phyloP scores from a whole-genome alignment of 1,140 invertebrate genomes.

The Bombus polaris region DNA sequence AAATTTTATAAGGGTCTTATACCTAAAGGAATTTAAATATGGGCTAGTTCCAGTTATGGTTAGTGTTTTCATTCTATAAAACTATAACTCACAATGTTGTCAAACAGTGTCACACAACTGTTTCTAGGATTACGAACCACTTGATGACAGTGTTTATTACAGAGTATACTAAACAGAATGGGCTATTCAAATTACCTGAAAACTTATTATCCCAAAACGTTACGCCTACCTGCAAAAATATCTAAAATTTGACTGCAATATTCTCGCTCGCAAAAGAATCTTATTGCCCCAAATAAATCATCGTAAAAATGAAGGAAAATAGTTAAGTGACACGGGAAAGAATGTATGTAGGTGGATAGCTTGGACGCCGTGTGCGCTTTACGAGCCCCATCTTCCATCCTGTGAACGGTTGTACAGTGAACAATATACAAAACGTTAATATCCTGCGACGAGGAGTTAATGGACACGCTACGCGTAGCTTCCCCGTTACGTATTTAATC shows the following conservation, averaged over 20 bases:
- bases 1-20: too few species aligned
- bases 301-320: neutral
- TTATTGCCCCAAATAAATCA: neutral
- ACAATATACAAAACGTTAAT: conserved; percentile 69
- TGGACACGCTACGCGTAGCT: conserved; percentile 54
- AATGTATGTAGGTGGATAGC: conserved; percentile 27
- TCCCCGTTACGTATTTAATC: conserved; percentile 25
- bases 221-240: neutral
- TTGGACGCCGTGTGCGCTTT: conserved; percentile 58
- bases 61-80: fast-evolving
- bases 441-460: conserved; percentile 70
- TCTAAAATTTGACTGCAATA: neutral
- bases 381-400: conserved; percentile 37
- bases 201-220: too few species aligned
- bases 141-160: too few species aligned
- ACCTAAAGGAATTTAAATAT: too few species aligned
- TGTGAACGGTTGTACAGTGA: neutral
- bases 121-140: fast-evolving
- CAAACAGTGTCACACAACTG: fast-evolving
- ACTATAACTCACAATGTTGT: too few species aligned
- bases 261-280: neutral
- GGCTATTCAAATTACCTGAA: fast-evolving
- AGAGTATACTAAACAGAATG: too few species aligned
- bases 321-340: neutral
- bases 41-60: too few species aligned